Conservation (phyloP, 2,797 vertebrate species). For the Micromesistius poutassou region DNA sequence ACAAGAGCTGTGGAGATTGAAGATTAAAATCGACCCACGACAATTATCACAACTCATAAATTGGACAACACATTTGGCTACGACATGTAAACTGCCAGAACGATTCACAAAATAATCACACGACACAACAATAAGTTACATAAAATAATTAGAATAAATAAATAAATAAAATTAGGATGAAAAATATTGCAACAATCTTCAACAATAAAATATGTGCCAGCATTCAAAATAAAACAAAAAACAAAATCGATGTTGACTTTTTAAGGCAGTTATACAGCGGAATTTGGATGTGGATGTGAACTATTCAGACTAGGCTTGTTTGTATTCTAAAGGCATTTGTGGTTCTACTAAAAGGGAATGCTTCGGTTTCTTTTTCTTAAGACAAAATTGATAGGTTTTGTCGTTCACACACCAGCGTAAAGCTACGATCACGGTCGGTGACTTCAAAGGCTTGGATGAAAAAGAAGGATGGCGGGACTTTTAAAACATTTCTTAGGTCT, state of each 20-base stretch:
- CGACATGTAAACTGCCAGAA: slow-evolving; percentile 86
- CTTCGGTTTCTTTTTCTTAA: slow-evolving; percentile 72
- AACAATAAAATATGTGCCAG: slow-evolving; percentile 79
- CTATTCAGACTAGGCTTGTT: slow-evolving; percentile 70
- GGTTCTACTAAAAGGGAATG: slow-evolving; percentile 89
- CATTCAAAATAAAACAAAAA: slow-evolving; percentile 61
- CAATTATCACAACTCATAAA: slow-evolving; percentile 84
- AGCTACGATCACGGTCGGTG: slow-evolving; percentile 87
- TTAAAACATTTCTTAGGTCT: slow-evolving; percentile 83
- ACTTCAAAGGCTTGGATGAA: slow-evolving; percentile 73
- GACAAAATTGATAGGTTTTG: slow-evolving; percentile 76
- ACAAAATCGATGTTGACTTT: slow-evolving; percentile 50
- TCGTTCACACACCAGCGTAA: slow-evolving; percentile 84
- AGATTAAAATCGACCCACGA: slow-evolving; percentile 80
- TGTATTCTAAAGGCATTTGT: slow-evolving; percentile 91
- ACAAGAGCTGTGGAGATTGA: slow-evolving; percentile 82
- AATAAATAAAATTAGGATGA: slow-evolving; percentile 96
- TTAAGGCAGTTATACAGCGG: slow-evolving; percentile 95
- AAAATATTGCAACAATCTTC: slow-evolving; percentile 93
- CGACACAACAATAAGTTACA: slow-evolving; percentile 81
- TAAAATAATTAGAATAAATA: slow-evolving; percentile 96
- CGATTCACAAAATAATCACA: slow-evolving; percentile 72
- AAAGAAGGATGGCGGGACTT: slow-evolving; percentile 66
- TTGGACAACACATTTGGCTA: slow-evolving; percentile 75
- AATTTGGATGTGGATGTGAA: slow-evolving; percentile 78